These are phyloP conservation scores for Conchocele bisecta DNA, from an alignment of 2,888 invertebrate genomes.

Conservation along the genomic window DNA sequence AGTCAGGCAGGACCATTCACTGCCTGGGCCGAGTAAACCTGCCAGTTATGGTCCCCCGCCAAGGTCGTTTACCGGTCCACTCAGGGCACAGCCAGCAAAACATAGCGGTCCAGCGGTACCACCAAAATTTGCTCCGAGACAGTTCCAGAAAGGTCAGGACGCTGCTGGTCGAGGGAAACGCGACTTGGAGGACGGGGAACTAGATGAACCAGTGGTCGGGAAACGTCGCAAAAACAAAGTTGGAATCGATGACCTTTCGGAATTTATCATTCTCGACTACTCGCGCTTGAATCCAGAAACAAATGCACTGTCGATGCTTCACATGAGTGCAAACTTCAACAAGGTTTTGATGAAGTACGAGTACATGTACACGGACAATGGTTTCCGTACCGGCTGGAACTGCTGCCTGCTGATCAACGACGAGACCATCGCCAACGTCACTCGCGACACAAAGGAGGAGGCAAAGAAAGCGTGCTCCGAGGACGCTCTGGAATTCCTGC, in stretches of 20 bases:
- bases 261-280: slow-evolving; percentile 71
- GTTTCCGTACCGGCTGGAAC: slow-evolving; percentile 48
- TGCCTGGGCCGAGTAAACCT: too few relatives aligned
- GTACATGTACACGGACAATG: slow-evolving; percentile 52
- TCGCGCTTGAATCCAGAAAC: slow-evolving; percentile 26
- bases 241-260: slow-evolving; percentile 55
- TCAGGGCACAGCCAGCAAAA: not conserved
- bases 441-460: slow-evolving; percentile 57
- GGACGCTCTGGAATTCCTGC: slow-evolving; percentile 67
- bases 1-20: too few relatives aligned
- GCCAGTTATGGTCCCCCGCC: too few relatives aligned
- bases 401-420: slow-evolving; percentile 68
- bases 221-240: not conserved
- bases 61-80: too few relatives aligned
- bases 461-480: slow-evolving; percentile 68
- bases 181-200: not conserved
- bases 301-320: slow-evolving; percentile 59
- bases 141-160: not conserved
- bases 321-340: slow-evolving; percentile 74
- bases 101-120: not conserved
- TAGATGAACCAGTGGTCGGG: not conserved
- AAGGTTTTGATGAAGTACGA: slow-evolving; percentile 70
- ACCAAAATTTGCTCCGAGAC: not conserved
- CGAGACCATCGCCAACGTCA: slow-evolving; percentile 60
- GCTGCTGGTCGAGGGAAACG: too few relatives aligned